Base-by-base conservation (phyloP, 1,140 invertebrate species). In the Drosophila melanica region DNA sequence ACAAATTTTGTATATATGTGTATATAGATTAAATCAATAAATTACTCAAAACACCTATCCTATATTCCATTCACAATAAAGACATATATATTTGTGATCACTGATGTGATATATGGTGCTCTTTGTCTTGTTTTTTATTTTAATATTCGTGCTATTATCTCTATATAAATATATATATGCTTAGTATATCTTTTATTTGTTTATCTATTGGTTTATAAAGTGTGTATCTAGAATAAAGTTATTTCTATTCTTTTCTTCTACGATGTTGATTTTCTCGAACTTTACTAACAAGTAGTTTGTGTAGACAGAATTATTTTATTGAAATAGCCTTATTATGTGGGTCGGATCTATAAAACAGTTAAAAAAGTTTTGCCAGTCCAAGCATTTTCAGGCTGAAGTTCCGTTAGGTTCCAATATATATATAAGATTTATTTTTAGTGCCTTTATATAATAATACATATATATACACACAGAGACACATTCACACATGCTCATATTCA, bases 41-140 rank as follows among this genome's bases (percentile, higher is more conserved):
- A 68, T 41, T 8, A 23, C 12, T 12, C 16, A 30, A 35, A 58
- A 23, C 14, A 23, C 4, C 12, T 51, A 14, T 11, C 7, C 14
- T 14, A 20, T n/a, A 30, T 9, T 35, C 12, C 14, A 33, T 0
- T 37, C 12, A 10, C 6, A 68, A 68, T 68, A 68, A 68, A 60
- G 37, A 68, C 35, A 50, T 30, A 50, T 10, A 14, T 50, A 30
- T 30, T 14, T 30, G 8, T 63, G 62, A 37, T 5, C 50, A 35
- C 11, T 20, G 7, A 7, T 16, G 42, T 33, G 7, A 7, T 45
- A 18, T 9, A 2, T 23, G 33, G 3, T 35, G 39, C 6, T 10
- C 51, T 23, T 9, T 44, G 45, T 6, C 16, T n/a, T 65, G 60
- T 71, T 27, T 71, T 71, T 71, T 71, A 57, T 45, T 71, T 57